phyloP scores from a whole-genome alignment of 2,888 invertebrate species.

The Amblyjoppa proteus region DNA sequence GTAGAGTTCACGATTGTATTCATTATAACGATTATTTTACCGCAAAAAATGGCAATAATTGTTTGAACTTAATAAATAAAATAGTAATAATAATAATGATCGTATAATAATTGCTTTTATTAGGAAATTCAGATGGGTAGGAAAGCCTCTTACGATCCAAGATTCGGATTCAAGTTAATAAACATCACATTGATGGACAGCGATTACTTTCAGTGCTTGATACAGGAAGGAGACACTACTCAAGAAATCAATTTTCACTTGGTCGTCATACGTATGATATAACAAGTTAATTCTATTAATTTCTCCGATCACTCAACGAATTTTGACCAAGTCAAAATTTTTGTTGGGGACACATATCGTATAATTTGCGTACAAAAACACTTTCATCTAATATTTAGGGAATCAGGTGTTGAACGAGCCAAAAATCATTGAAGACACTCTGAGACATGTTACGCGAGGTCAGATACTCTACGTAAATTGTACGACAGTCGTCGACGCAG shows the following conservation, averaged over 20 bases:
- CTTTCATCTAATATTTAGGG: conserved; percentile 58
- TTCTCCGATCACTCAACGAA: not conserved
- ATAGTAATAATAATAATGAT: not conserved
- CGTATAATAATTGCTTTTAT: not conserved
- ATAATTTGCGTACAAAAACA: conserved; percentile 60
- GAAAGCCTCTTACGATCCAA: conserved; percentile 83
- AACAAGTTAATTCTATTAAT: not conserved
- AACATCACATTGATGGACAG: conserved; percentile 79
- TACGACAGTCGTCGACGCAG: conserved; percentile 67
- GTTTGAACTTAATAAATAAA: not conserved
- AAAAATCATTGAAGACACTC: conserved; percentile 67
- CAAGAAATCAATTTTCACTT: conserved; percentile 57
- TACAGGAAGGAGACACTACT: conserved; percentile 15
- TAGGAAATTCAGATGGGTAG: conserved; percentile 78
- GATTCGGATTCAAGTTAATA: conserved; percentile 84
- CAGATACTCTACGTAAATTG: conserved; percentile 78
- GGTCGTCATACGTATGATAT: conserved; percentile 64
- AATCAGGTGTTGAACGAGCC: conserved; percentile 67
- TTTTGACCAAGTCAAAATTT: not conserved
- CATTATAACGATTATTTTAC: not conserved
- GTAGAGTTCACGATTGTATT: conserved; percentile 28
- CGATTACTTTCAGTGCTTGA: conserved; percentile 69
- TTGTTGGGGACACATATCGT: too few relatives aligned
- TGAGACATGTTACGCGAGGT: conserved; percentile 78
- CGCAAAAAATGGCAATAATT: not conserved